Evolutionary conservation across 2,888 invertebrate species (phyloP), one percentile per base, ranked within the genome.

Genomic region (Xestia sexstrigata): DNA sequence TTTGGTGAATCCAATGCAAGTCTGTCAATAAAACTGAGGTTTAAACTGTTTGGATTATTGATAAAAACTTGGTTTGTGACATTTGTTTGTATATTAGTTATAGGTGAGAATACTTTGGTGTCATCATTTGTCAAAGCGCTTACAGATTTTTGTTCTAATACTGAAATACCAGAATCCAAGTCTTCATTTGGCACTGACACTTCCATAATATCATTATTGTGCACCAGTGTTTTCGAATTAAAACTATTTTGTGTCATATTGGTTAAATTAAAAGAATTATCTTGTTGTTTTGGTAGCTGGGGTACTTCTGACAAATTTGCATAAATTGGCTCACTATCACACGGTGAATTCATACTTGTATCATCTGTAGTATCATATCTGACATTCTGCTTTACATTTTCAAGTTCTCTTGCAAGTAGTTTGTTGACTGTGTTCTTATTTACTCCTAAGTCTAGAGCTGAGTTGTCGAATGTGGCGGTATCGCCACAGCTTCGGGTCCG

Each of bases 1-100:
- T 92, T 93, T 0, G 97, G 96, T 0, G 96, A 96, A 66, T 97
- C 94, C 66, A 97, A 81, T 0, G 93, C 96, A 2, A 97, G 90
- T 87, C 95, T 92, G 66, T 97, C 97, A 60, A 97, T 96, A 60
- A 97, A 97, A 88, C 97, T 97, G 52, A 97, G 90, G 79, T 93
- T 96, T 13, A 95, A 83, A 85, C 95, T 95, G 60, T 90, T 94
- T 7, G 92, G 89, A 70, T 95, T 96, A 70, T 95, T 95, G 6
- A 96, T 86, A 77, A 95, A 92, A 60, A 95, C 89, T 89, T 96
- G 94, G 74, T 95, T 96, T 7, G 92, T 93, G 0, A 95, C 86
- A 85, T 93, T 95, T 3, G 92, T 92, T 78, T 95, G 95, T 83
- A 94, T 89, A 76, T 93, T 95, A 70, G 94, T 94, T 42, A 92